Base-by-base conservation (phyloP, 2,113 vertebrate genomes). In the Pluvianellus socialis region DNA sequence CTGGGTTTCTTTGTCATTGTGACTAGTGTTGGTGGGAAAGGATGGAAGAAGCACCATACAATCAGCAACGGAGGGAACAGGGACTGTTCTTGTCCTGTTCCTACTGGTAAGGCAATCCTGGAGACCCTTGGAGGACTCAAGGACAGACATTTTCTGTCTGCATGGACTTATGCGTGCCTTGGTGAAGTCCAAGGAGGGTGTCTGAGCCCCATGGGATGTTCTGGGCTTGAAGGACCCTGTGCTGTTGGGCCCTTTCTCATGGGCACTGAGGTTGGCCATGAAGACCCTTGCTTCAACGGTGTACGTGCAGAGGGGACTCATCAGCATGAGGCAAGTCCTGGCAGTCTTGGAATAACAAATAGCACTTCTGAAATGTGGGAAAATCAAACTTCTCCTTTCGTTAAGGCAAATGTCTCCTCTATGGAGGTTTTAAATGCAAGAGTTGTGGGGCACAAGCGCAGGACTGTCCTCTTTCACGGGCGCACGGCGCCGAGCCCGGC, bases 401-500 rank as follows among this genome's bases (percentile, higher is more conserved):
- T 45, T 32, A 67, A 73, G 24, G 22, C 24, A 53, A 47, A 30
- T 2, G 3, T 52, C 17, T 72, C 32, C 12, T 66, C 47, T 50
- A 10, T 3, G 3, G 33, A 10, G 66, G 40, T 59, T 86, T 68
- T 62, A 56, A 74, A 45, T 56, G 14, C 12, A 42, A 72, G 45
- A 35, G 42, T 21, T 62, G 32, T 52, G 19, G 74, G 49, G 9
- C 20, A 22, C 28, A 17, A 59, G 23, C 23, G 11, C 22, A 42
- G 76, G 38, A n/a, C 5, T 12, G 12, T 63, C 13, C 26, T 74
- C 7, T 62, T 32, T 47, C 9, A 32, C 0, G 0, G 14, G 19
- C 3, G 40, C 4, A 0, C 7, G 26, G 45, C 53, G 62, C 42
- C 0, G 9, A 81, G 65, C 50, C 55, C 0, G 1, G 53, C 74